These are phyloP conservation scores for Spilosoma lubricipeda DNA, from an alignment of 2,888 invertebrate species.

Conservation along the genomic window DNA sequence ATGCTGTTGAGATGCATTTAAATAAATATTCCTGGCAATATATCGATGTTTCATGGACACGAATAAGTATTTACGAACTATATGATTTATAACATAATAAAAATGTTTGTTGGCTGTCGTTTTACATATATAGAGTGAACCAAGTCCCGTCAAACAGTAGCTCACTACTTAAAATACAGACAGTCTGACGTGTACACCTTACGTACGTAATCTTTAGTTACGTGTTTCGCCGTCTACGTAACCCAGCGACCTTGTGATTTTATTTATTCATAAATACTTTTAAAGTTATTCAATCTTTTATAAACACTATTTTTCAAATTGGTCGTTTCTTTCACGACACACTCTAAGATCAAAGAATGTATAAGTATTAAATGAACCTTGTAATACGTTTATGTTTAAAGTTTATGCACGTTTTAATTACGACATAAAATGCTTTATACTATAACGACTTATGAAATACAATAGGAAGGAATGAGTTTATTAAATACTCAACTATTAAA, in stretches of 20 bases:
- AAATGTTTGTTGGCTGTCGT: slow-evolving; percentile 7
- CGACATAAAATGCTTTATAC: slow-evolving; percentile 14
- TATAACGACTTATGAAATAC: slow-evolving; percentile 11
- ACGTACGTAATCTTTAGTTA: slow-evolving; percentile 40
- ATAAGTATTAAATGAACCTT: slow-evolving; percentile 16
- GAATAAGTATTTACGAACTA: slow-evolving; percentile 4
- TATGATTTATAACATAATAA: slow-evolving; percentile 15
- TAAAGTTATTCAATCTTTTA: slow-evolving; percentile 21
- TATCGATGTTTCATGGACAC: slow-evolving; percentile 2
- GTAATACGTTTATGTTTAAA: slow-evolving; percentile 28
- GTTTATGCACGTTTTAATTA: slow-evolving; percentile 23
- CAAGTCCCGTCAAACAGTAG: slow-evolving; percentile 23
- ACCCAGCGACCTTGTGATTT: slow-evolving; percentile 35
- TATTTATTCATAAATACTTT: slow-evolving; percentile 40
- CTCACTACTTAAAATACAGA: slow-evolving; percentile 37
- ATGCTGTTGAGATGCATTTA: slow-evolving; percentile 1
- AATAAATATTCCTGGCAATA: slow-evolving; percentile 4
- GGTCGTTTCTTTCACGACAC: slow-evolving; percentile 23
- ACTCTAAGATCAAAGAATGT: slow-evolving; percentile 34
- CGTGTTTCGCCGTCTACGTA: slow-evolving; percentile 39
- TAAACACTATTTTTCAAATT: slow-evolving; percentile 20
- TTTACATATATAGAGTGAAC: slow-evolving; percentile 9
- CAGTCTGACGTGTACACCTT: slow-evolving; percentile 34
- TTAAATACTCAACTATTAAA: background rate
- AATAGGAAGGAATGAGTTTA: background rate